phyloP scores from a whole-genome alignment of 1,140 invertebrate species.

The Leptopilina clavipes region DNA sequence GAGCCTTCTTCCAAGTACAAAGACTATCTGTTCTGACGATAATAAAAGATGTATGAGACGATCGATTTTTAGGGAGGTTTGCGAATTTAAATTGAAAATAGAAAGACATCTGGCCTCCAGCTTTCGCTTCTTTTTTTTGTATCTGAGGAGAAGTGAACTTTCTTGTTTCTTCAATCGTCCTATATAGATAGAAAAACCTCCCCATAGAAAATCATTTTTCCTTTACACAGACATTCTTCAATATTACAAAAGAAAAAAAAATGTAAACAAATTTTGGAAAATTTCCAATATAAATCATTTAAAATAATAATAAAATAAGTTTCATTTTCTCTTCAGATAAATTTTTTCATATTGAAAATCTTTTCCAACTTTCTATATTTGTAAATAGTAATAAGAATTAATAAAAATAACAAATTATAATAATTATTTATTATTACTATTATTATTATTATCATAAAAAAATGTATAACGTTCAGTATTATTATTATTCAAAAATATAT shows the following conservation, averaged over 20 bases:
- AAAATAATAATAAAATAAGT: too few relatives aligned
- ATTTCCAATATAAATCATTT: too few relatives aligned
- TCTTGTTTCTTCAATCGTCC: background rate
- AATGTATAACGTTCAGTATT: too few relatives aligned
- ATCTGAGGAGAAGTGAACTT: conserved; percentile 16
- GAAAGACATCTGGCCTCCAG: conserved; percentile 5
- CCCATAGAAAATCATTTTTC: too few relatives aligned
- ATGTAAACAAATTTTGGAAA: too few relatives aligned
- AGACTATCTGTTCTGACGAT: conserved; percentile 20
- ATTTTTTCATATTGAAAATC: background rate
- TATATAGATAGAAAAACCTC: background rate
- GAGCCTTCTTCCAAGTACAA: conserved; percentile 3
- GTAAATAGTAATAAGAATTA: too few relatives aligned
- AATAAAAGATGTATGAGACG: conserved; percentile 31
- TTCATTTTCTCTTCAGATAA: too few relatives aligned
- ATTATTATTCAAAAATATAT: too few relatives aligned
- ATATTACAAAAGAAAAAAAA: too few relatives aligned
- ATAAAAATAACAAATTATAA: background rate
- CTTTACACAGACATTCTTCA: too few relatives aligned
- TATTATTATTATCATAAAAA: background rate
- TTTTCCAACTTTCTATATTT: too few relatives aligned
- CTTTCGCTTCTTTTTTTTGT: background rate
- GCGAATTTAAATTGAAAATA: conserved; percentile 26
- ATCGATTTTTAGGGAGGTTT: conserved; percentile 24
- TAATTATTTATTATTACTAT: too few relatives aligned